phyloP scores from a whole-genome alignment of 2,888 invertebrate genomes.

The Siphlonurus alternatus region DNA sequence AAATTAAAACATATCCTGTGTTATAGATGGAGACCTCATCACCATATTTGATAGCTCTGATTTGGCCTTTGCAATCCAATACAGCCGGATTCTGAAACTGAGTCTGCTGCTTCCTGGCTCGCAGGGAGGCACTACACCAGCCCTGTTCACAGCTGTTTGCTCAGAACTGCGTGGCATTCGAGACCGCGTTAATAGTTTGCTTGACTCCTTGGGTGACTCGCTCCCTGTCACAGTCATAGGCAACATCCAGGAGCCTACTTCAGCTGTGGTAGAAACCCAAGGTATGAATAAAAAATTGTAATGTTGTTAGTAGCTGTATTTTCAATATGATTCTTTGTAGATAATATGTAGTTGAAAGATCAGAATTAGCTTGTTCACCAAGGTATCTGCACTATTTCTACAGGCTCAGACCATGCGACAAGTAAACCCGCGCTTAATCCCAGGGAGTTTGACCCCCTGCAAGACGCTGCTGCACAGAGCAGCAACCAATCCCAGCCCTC shows the following conservation, averaged over 20 bases:
- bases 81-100: slow-evolving; percentile 43
- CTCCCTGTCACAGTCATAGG: slow-evolving; percentile 21
- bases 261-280: slow-evolving; percentile 7
- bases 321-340: too few species aligned
- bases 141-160: slow-evolving; percentile 18
- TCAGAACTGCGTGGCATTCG: slow-evolving; percentile 33
- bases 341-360: too few species aligned
- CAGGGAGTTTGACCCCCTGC: neutral
- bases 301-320: too few species aligned
- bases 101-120: slow-evolving; percentile 34
- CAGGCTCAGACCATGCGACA: too few species aligned
- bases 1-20: neutral
- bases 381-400: too few species aligned
- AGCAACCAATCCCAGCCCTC: neutral
- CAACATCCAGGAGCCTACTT: slow-evolving; percentile 6
- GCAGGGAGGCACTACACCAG: slow-evolving; percentile 19
- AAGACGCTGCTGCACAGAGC: neutral
- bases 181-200: slow-evolving; percentile 37
- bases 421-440: neutral
- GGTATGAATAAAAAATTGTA: neutral
- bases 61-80: slow-evolving; percentile 49
- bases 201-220: slow-evolving; percentile 35
- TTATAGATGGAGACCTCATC: slow-evolving; percentile 48
- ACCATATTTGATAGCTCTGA: slow-evolving; percentile 54
- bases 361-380: too few species aligned